Base-by-base conservation (phyloP, 2,113 vertebrate genomes). In the Oncorhynchus mykiss region DNA sequence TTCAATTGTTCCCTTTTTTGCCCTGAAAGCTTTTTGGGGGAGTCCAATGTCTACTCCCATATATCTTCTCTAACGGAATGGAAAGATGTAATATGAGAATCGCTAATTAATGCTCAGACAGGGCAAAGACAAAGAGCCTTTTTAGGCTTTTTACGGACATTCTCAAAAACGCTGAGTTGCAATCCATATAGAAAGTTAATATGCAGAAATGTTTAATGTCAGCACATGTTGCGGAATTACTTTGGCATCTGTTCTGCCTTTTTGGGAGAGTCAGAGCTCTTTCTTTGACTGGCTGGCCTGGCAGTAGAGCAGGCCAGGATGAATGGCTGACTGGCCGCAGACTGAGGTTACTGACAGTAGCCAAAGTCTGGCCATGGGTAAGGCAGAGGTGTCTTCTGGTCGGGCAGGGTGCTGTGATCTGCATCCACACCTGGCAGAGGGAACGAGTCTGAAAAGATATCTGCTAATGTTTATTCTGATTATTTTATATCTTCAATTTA, bases 211-310 rank as follows among this genome's bases (percentile, higher is more conserved):
- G 91, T 92, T 93, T 92, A 93, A 92, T 91, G 93, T 94, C 93
- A 93, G 93, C 93, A 93, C 91, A 92, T 92, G 92, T 92, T 91
- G 91, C 76, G 84, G 86, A 93, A 91, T 93, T 91, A 92, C 87
- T 92, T 91, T 93, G 93, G 92, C 93, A 83, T 91, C 84, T 73
- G 86, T 85, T 91, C 86, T 84, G 87, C 86, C 88, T 92, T 88
- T 90, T 82, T 83, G 88, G 90, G 92, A 88, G 80, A 14, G 14
- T 14, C 88, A 85, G 67, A 14, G 80, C 67, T 88, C 88, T 90
- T 80, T 76, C 82, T 85, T 72, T 54, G 51, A 18, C 80, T 92
- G 91, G 91, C 87, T 78, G 84, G 16, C 51, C 51, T 2, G 31
- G 65, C 31, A 69, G 67, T 69, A 45, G 78, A 59, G 74, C 88